Evolutionary conservation across 2,797 vertebrate species (phyloP).

Genomic region (Aythya fuligula): DNA sequence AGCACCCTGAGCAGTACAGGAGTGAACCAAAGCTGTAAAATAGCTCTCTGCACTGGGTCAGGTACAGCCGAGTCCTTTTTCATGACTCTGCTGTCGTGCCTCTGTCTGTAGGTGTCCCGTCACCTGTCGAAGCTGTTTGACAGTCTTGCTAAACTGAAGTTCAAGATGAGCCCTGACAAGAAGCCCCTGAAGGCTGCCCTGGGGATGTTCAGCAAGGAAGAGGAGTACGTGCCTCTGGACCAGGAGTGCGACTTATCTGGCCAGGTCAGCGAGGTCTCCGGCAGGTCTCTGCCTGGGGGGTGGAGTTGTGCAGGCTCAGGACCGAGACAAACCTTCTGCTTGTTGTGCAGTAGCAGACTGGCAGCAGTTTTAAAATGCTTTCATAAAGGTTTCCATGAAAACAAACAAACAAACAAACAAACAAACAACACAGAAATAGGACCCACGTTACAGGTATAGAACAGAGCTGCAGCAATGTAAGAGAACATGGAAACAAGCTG

Average conservation of each 20-base stretch:
- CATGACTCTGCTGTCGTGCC: background rate
- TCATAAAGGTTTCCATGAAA: background rate
- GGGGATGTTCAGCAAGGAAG: conserved; percentile 79
- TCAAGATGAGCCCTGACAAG: background rate
- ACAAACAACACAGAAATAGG: background rate
- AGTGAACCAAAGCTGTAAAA: no score
- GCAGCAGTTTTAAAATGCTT: background rate
- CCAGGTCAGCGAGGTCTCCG: conserved; percentile 65
- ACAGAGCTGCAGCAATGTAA: accelerated
- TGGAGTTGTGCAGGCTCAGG: accelerated
- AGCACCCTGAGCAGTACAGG: accelerated
- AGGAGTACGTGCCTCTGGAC: conserved; percentile 72
- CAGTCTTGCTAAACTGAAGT: conserved; percentile 77
- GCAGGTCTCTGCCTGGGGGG: accelerated
- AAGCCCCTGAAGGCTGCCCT: conserved; percentile 53
- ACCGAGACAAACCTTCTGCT: background rate
- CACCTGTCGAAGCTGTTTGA: conserved; percentile 80
- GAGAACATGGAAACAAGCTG: accelerated
- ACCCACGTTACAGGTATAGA: accelerated
- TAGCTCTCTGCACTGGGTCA: background rate
- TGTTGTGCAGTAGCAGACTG: background rate
- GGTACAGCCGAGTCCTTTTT: background rate
- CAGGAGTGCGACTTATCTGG: conserved; percentile 73
- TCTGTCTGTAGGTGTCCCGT: conserved; percentile 71
- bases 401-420: no score